Conservation (phyloP, 2,113 vertebrate genomes). For the Caranx ignobilis region DNA sequence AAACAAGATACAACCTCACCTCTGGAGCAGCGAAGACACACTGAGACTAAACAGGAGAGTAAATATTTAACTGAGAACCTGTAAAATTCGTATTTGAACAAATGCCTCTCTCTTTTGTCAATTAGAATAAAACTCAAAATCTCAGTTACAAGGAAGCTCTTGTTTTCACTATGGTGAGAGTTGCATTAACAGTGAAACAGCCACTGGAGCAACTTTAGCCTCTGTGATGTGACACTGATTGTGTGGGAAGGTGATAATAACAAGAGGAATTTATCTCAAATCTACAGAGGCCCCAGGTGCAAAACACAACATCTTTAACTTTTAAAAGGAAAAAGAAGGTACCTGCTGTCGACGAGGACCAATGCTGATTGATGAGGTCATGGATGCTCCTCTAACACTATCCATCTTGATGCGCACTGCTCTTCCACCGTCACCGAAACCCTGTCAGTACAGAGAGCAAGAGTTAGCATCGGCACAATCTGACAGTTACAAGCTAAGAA, state of each 20-base stretch:
- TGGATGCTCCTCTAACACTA: too few relatives aligned
- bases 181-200: not conserved
- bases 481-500: too few relatives aligned
- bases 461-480: too few relatives aligned
- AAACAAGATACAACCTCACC: slow-evolving; percentile 33
- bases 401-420: too few relatives aligned
- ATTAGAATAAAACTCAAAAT: not conserved
- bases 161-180: not conserved
- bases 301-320: too few relatives aligned
- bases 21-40: slow-evolving; percentile 1
- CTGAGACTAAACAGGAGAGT: slow-evolving; percentile 10
- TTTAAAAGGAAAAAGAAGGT: too few relatives aligned
- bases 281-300: too few relatives aligned
- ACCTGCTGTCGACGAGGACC: too few relatives aligned
- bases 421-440: too few relatives aligned
- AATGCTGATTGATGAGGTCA: too few relatives aligned
- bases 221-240: not conserved
- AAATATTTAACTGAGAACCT: slow-evolving; percentile 25
- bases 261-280: not conserved
- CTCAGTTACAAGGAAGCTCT: not conserved
- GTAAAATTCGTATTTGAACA: not conserved
- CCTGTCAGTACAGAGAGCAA: too few relatives aligned
- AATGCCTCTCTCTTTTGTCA: not conserved
- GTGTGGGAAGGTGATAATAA: not conserved
- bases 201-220: not conserved